These are phyloP conservation scores for Neodiprion fabricii DNA, from an alignment of 1,140 invertebrate genomes.

Conservation along the genomic window DNA sequence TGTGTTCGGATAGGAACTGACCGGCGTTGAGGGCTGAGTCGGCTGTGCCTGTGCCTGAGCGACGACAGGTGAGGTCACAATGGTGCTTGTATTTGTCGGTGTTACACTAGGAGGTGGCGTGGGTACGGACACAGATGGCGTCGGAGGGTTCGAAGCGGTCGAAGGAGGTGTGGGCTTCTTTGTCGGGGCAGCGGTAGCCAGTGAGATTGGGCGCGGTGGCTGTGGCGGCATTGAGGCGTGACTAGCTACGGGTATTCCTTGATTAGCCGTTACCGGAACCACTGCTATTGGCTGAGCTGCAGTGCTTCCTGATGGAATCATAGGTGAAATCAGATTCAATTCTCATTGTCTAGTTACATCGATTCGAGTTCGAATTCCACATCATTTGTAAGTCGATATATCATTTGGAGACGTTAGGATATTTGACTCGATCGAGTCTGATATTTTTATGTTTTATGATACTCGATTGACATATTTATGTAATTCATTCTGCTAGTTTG, in stretches of 20 bases:
- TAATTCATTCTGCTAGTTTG: too few relatives aligned
- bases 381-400: too few relatives aligned
- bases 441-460: too few relatives aligned
- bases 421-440: too few relatives aligned
- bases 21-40: slow-evolving; percentile 44
- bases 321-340: background rate
- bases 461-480: too few relatives aligned
- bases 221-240: slow-evolving; percentile 60
- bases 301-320: slow-evolving; percentile 42
- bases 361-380: too few relatives aligned
- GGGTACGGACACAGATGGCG: slow-evolving; percentile 23
- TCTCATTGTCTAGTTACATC: too few relatives aligned
- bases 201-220: slow-evolving; percentile 54
- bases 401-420: too few relatives aligned
- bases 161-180: slow-evolving; percentile 53
- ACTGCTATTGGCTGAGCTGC: slow-evolving; percentile 36
- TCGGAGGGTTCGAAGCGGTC: slow-evolving; percentile 22
- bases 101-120: slow-evolving; percentile 54
- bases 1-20: slow-evolving; percentile 50
- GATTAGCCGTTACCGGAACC: slow-evolving; percentile 38
- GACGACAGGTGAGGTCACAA: slow-evolving; percentile 52
- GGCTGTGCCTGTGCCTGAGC: slow-evolving; percentile 35
- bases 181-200: slow-evolving; percentile 55
- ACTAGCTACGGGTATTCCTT: slow-evolving; percentile 48
- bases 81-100: slow-evolving; percentile 50